These are phyloP conservation scores for Paratilapia polleni DNA, from an alignment of 2,113 vertebrate species.

Conservation along the genomic window DNA sequence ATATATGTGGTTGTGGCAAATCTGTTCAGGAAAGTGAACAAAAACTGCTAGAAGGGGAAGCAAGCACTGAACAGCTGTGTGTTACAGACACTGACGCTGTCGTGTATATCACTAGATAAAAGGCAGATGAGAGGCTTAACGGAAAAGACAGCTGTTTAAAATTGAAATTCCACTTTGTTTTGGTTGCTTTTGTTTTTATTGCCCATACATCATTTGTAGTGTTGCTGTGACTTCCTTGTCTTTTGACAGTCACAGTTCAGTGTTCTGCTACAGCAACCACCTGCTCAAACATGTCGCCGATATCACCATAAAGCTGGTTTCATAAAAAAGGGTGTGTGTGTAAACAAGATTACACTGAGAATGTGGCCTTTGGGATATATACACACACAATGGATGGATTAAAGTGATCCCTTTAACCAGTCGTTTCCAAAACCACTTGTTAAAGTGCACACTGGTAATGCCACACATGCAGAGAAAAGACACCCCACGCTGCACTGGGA, in stretches of 20 bases:
- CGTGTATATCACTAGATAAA: neutral
- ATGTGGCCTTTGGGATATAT: neutral
- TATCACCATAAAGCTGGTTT: neutral
- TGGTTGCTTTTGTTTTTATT: neutral
- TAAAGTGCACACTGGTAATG: neutral
- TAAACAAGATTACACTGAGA: neutral
- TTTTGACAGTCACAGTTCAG: neutral
- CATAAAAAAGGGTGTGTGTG: neutral
- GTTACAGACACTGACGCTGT: neutral
- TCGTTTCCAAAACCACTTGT: neutral
- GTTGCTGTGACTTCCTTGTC: neutral
- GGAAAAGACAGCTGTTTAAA: neutral
- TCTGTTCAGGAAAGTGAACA: neutral
- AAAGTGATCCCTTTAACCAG: neutral
- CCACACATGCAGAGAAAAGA: neutral
- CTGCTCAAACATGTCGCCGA: slow-evolving; percentile 1
- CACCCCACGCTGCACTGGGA: too few species aligned
- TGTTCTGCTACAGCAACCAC: neutral
- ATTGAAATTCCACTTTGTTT: neutral
- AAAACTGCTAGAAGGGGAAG: neutral
- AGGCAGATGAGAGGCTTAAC: neutral
- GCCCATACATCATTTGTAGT: neutral
- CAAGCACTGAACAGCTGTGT: neutral
- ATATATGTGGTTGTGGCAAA: neutral
- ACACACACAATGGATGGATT: neutral